These are phyloP conservation scores for Phoebastria nigripes DNA, from an alignment of 2,797 vertebrate genomes.

Conservation along the genomic window DNA sequence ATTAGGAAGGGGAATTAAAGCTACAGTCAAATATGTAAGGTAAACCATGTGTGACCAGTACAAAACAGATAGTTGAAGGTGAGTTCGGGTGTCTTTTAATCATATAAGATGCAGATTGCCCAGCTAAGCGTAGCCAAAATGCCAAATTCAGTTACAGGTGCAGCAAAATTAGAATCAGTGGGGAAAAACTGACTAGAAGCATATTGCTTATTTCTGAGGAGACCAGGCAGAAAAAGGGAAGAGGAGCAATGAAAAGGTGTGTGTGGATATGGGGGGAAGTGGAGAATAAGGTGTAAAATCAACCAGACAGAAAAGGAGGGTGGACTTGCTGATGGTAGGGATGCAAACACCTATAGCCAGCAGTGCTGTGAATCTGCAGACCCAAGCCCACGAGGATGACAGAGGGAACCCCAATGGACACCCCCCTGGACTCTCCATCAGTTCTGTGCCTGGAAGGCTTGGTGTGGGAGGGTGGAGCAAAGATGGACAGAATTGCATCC, in stretches of 20 bases:
- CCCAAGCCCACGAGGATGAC: neutral
- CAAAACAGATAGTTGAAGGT: neutral
- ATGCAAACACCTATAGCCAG: neutral
- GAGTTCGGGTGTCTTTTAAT: neutral
- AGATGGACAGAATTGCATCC: neutral
- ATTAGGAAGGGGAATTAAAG: neutral
- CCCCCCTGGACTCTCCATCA: neutral
- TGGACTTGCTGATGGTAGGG: neutral
- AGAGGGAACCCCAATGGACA: neutral
- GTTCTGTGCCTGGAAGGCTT: neutral
- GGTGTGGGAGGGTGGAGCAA: neutral
- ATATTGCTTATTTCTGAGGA: neutral
- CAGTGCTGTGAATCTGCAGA: neutral
- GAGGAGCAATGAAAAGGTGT: neutral
- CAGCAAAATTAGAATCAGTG: neutral
- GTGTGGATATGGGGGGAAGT: neutral
- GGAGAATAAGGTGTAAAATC: neutral
- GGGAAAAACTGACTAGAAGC: neutral
- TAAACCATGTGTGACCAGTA: neutral
- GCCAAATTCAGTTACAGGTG: neutral
- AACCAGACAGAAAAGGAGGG: neutral
- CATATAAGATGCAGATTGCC: neutral
- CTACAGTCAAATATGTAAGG: neutral
- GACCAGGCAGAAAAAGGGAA: accelerated
- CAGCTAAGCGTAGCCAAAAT: neutral